Percentiles rank a stretch among this genome's conserved stretches.
Conservation (phyloP, 1,140 invertebrate species). For the Steinernema feltiae region DNA sequence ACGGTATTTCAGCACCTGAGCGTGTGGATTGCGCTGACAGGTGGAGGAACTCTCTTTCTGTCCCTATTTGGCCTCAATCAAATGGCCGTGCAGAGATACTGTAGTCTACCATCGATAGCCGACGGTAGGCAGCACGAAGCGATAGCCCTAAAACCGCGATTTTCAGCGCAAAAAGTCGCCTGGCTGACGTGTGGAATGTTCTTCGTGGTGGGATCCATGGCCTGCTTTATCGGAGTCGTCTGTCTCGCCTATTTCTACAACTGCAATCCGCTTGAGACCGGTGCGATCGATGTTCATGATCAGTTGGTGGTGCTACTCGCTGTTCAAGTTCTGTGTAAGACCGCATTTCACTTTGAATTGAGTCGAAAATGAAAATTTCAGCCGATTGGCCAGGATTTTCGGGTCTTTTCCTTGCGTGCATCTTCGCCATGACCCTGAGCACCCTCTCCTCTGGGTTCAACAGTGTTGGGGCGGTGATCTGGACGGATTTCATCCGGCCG, state of each 20-base stretch:
- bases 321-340: background rate
- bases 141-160: slow-evolving; percentile 38
- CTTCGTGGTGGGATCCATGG: background rate
- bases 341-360: too few species aligned
- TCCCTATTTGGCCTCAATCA: background rate
- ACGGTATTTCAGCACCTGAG: background rate
- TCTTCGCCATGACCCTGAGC: slow-evolving; percentile 4
- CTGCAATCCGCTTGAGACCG: slow-evolving; percentile 10
- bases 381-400: background rate
- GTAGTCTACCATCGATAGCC: background rate
- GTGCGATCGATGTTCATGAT: background rate
- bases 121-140: slow-evolving; percentile 19
- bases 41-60: background rate
- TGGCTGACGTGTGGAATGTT: slow-evolving; percentile 25
- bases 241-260: background rate
- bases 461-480: background rate
- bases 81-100: background rate
- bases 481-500: background rate
- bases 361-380: too few species aligned
- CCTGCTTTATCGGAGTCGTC: background rate
- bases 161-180: slow-evolving; percentile 29
- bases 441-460: background rate
- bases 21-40: background rate
- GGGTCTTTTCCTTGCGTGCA: background rate
- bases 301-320: background rate